Evolutionary conservation across 2,888 invertebrate species (phyloP).

Genomic region (Lithophane ornitopus): DNA sequence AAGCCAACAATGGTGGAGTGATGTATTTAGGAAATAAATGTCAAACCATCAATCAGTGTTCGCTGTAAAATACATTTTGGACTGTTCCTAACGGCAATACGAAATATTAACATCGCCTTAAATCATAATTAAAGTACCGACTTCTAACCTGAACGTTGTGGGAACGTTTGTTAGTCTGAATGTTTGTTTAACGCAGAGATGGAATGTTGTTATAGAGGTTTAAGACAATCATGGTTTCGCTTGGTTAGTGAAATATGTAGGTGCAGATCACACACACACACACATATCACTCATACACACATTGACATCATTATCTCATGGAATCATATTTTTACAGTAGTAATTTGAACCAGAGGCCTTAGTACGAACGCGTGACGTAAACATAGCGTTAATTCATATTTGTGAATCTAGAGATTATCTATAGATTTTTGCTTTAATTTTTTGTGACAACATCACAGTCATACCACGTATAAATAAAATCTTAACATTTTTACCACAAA

Average conservation of each 20-base stretch:
- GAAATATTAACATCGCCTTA: conserved; percentile 61
- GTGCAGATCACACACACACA: too few species aligned
- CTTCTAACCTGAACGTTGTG: conserved; percentile 33
- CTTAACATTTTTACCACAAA: too few species aligned
- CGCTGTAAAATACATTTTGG: conserved; percentile 72
- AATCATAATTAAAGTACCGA: conserved; percentile 57
- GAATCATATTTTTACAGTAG: neutral
- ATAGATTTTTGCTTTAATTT: neutral
- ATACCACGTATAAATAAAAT: too few species aligned
- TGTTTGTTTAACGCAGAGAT: conserved; percentile 5
- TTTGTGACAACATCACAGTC: neutral
- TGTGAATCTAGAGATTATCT: too few species aligned
- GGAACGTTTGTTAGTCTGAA: conserved; percentile 15
- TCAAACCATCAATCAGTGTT: conserved; percentile 86
- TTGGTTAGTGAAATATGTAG: neutral
- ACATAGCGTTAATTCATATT: neutral
- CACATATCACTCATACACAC: too few species aligned
- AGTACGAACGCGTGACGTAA: neutral
- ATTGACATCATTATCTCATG: too few species aligned
- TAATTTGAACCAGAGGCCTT: neutral
- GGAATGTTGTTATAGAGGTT: conserved; percentile 13
- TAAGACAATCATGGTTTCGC: neutral
- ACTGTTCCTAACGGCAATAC: conserved; percentile 67
- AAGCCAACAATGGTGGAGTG: conserved; percentile 85
- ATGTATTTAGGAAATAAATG: conserved; percentile 89